Evolutionary conservation across 2,888 invertebrate genomes (phyloP), one percentile per base, ranked within the genome.

Genomic region (Ennomos quercinarius): DNA sequence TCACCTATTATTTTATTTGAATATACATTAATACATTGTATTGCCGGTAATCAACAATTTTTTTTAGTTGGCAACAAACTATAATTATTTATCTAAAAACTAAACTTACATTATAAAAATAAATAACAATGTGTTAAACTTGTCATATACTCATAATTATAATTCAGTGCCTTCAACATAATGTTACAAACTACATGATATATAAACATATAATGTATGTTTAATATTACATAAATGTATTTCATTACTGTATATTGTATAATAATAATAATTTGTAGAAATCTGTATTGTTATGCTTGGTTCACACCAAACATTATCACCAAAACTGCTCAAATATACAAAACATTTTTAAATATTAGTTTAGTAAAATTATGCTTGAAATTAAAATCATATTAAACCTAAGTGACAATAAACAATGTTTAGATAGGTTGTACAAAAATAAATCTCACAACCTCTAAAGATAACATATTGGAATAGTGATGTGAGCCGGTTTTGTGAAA

Each of bases 111-210:
- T 17, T 71, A 76, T 83, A 61, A 81, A 84, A 91, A 91, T 91
- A 91, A 91, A 91, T 91, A 91, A 90, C 88, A 85, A 74, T 83
- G 81, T 78, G 83, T 84, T 74, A 84, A 84, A 76, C 73, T 73
- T 83, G 83, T 83, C 80, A 48, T 46, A 57, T 80, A 78, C 78
- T 66, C 63, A 64, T 60, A 27, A 27, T 27, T 27, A 52, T 11
- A 53, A 46, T 61, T 56, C 37, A 50, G 36, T 50, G 57, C 41
- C 46, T 46, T 42, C 51, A 55, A 56, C 60, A 51, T 40, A 55
- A 60, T 46, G 35, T 59, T 54, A 54, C 47, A 51, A 60, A 53
- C 46, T 57, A 47, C 27, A 27, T 27, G 27, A 27, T 27, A 27
- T 27, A 27, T 27, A 17, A 17, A 17, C 4, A 17, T 17, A 17